phyloP scores from a whole-genome alignment of 2,113 vertebrate genomes.

The Pavo muticus region DNA sequence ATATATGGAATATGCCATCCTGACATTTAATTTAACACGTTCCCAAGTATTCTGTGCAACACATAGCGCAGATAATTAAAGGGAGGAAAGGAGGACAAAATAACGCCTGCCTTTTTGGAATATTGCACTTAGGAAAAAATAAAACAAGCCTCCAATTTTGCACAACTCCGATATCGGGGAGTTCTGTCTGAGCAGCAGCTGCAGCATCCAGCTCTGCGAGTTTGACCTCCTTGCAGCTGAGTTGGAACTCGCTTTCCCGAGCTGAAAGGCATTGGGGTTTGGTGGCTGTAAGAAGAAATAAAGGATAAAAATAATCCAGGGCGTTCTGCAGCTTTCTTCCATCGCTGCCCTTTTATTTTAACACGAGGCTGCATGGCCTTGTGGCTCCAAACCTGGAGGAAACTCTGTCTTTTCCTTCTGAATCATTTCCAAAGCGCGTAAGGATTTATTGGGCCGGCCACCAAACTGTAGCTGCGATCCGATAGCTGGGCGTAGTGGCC shows the following conservation, averaged over 20 bases:
- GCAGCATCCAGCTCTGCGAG: constrained; percentile 51
- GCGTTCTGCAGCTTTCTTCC: constrained; percentile 40
- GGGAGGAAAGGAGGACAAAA: neutral
- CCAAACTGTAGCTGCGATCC: constrained; percentile 41
- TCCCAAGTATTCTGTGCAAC: constrained; percentile 42
- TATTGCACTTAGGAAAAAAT: neutral
- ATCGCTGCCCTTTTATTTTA: constrained; percentile 68
- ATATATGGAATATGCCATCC: constrained; percentile 34
- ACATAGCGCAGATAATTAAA: constrained; percentile 16
- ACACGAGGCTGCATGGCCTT: neutral
- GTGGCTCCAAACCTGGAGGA: constrained; percentile 12
- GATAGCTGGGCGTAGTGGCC: neutral
- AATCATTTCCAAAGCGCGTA: constrained; percentile 44
- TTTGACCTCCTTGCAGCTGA: constrained; percentile 69
- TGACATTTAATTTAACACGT: constrained; percentile 34
- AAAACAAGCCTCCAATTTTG: neutral
- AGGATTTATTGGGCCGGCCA: constrained; percentile 45
- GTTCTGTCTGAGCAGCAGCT: constrained; percentile 9
- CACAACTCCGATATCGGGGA: neutral
- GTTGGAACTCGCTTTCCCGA: constrained; percentile 69
- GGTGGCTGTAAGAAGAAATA: constrained; percentile 9
- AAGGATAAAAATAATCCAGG: neutral
- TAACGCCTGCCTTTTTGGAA: neutral
- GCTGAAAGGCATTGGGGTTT: constrained; percentile 57
- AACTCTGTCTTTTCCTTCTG: constrained; percentile 42